Evolutionary conservation across 2,888 invertebrate genomes (phyloP).

Genomic region (Meta bourneti): DNA sequence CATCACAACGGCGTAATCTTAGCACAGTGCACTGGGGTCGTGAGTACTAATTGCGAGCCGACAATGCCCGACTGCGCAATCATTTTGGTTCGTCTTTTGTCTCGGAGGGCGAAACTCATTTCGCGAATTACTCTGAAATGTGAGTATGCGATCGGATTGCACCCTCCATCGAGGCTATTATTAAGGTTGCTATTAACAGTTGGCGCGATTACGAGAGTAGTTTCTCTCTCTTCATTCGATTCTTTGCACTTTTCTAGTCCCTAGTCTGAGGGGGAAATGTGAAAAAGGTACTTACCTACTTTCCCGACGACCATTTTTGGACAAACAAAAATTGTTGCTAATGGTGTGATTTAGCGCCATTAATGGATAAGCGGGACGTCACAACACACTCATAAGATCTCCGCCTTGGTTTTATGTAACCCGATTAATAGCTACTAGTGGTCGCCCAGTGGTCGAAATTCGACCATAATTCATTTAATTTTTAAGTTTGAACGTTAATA

Average conservation of each 20-base stretch:
- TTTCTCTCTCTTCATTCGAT: background rate
- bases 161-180: conserved; percentile 25
- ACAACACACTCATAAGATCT: too few species aligned
- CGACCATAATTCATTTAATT: too few species aligned
- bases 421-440: too few species aligned
- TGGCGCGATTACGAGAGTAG: background rate
- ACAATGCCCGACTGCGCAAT: conserved; percentile 20
- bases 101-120: conserved; percentile 2
- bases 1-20: conserved; percentile 32
- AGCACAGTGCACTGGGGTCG: background rate
- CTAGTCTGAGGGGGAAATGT: too few species aligned
- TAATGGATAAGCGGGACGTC: too few species aligned
- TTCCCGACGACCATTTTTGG: too few species aligned
- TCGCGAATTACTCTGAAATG: conserved; percentile 33
- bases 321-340: too few species aligned
- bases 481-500: too few species aligned
- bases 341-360: too few species aligned
- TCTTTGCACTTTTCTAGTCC: background rate
- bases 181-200: conserved; percentile 21
- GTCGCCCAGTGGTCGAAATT: too few species aligned
- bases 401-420: too few species aligned
- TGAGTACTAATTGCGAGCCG: conserved; percentile 40
- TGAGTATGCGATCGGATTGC: conserved; percentile 7
- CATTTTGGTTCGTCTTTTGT: conserved; percentile 12
- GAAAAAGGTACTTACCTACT: too few species aligned